Evolutionary conservation across 1,140 invertebrate genomes (phyloP), one percentile per base, ranked within the genome.

Genomic region (Aphelinus atriplicis): DNA sequence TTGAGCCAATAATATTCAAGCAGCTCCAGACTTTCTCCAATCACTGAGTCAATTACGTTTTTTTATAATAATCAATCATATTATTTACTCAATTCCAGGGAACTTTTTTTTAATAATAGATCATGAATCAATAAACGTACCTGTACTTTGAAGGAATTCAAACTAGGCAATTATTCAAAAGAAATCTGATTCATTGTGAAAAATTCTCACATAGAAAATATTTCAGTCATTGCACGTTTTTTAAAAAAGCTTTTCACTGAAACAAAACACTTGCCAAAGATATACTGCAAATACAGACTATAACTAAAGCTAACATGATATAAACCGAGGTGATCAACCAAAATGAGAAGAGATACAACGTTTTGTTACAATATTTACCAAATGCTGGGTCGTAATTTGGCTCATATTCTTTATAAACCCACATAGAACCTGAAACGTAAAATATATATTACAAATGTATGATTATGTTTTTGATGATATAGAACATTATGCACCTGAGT

Each of bases 301-400:
- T 90, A 71, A 90, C 83, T 3, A 90, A 77, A 3, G 89, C 90
- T 26, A 91, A 78, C 1, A 89, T 77, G 75, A 92, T 91, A 80
- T 92, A 93, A 7, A 89, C 86, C 2, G 89, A 86, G 0, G 91
- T 92, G 5, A 91, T 90, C 7, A 92, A 81, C 92, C 92, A 93
- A 82, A 93, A 93, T 46, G 92, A 90, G 82, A 92, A 93, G 73
- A 90, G 86, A 83, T 93, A 93, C 2, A 92, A 81, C 5, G 89
- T 92, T 81, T 89, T 90, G 78, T 93, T 90, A 80, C 92, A 93
- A 81, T 92, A 93, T 78, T 89, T 83, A 1, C 84, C 81, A 10
- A 83, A 75, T 7, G 81, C 71, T 73, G 88, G 86, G 79, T 91
- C 89, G 78, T 90, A 91, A 78, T 90, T 90, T 57, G 91, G 91